These are phyloP conservation scores for Phengaris alcon DNA, from an alignment of 2,888 invertebrate species.

Conservation along the genomic window DNA sequence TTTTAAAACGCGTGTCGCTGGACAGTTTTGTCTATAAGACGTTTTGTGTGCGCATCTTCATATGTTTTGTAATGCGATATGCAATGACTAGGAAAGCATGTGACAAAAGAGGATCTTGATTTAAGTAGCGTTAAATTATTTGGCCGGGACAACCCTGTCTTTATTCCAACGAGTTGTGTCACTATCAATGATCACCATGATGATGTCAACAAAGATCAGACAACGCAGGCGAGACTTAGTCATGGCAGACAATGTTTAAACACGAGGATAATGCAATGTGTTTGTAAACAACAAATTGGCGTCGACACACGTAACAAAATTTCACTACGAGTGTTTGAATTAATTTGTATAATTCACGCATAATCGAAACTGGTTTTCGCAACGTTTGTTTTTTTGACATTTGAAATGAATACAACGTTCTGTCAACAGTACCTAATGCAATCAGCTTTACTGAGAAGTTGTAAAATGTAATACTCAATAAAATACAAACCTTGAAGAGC, in stretches of 20 bases:
- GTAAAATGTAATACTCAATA: not conserved
- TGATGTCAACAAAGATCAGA: not conserved
- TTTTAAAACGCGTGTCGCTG: no score
- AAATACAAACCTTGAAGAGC: not conserved
- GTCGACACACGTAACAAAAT: not conserved
- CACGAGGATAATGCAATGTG: not conserved
- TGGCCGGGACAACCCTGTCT: no score
- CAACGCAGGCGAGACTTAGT: not conserved
- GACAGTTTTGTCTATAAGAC: no score
- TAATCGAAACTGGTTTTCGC: not conserved
- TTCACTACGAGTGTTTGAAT: not conserved
- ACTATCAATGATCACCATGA: no score
- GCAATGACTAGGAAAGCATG: no score
- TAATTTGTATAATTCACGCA: not conserved
- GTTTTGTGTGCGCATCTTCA: no score
- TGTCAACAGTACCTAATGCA: not conserved
- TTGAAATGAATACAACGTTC: not conserved
- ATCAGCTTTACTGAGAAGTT: not conserved
- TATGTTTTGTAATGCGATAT: no score
- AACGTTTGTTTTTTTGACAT: constrained; percentile 1
- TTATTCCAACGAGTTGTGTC: no score
- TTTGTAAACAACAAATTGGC: not conserved
- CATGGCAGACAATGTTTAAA: not conserved
- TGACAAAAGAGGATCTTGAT: no score
- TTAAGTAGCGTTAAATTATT: no score